A percentile compares a stretch with the other conserved stretches of the same genome.
phyloP scores from a whole-genome alignment of 2,797 vertebrate genomes.

The Parauchenoglanis ngamensis region DNA sequence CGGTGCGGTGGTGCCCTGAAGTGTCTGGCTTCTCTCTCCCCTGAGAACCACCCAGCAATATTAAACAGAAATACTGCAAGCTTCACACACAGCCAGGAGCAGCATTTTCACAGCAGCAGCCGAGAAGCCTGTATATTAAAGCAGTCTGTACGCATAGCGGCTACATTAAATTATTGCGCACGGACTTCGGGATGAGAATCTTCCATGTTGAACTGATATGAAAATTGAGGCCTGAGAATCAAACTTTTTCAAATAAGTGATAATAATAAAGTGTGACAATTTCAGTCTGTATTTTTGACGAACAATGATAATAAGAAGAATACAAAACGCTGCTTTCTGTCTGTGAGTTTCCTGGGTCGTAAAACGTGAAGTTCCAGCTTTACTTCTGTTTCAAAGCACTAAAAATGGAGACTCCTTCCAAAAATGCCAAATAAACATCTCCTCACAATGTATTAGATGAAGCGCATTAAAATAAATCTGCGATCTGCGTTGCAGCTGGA shows the following conservation, averaged over 20 bases:
- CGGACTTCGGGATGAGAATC: constrained; percentile 24
- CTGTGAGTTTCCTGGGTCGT: neutral
- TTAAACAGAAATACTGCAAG: constrained; percentile 80
- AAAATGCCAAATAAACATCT: neutral
- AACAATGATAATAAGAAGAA: neutral
- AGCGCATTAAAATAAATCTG: neutral
- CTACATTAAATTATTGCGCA: constrained; percentile 44
- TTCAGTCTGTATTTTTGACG: neutral
- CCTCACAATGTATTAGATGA: neutral
- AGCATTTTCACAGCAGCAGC: constrained; percentile 21
- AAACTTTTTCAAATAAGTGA: constrained; percentile 24
- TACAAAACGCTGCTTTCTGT: neutral
- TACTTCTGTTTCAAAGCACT: constrained; percentile 1
- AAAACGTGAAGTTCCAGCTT: neutral
- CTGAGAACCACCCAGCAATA: constrained; percentile 73
- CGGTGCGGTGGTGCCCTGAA: constrained; percentile 54
- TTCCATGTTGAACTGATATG: constrained; percentile 40
- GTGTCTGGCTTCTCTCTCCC: constrained; percentile 67
- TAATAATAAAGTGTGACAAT: constrained; percentile 31
- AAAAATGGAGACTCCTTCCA: neutral
- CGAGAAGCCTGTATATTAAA: constrained; percentile 46
- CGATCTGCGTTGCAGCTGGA: neutral
- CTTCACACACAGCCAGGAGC: constrained; percentile 53
- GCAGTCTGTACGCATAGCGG: constrained; percentile 29
- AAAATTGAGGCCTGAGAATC: constrained; percentile 33